Evolutionary conservation across 2,797 vertebrate genomes (phyloP).

Genomic region (Chromobotia macracanthus): DNA sequence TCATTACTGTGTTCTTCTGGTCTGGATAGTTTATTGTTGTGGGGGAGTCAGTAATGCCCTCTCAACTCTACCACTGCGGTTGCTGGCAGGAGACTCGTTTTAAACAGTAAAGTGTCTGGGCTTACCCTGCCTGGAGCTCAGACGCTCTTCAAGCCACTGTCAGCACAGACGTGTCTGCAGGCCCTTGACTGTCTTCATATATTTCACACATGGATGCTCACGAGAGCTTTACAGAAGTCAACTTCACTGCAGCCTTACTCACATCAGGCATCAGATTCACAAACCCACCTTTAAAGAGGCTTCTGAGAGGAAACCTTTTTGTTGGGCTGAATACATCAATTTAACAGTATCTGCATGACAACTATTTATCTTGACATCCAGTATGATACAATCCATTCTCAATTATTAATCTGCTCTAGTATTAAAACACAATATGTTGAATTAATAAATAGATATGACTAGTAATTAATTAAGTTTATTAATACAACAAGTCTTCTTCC

Average conservation of each 20-base stretch:
- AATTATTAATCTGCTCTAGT: not conserved
- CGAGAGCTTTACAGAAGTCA: slow-evolving; percentile 59
- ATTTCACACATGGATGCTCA: slow-evolving; percentile 68
- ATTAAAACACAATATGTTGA: not conserved
- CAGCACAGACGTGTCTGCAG: slow-evolving; percentile 55
- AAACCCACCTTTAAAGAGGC: too few relatives aligned
- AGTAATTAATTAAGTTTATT: not conserved
- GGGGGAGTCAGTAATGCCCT: slow-evolving; percentile 66
- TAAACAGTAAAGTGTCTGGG: slow-evolving; percentile 67
- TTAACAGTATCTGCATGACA: slow-evolving; percentile 10
- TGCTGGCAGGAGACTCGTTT: slow-evolving; percentile 71
- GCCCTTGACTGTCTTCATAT: slow-evolving; percentile 58
- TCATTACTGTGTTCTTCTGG: slow-evolving; percentile 52
- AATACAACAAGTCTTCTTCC: not conserved
- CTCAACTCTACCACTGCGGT: slow-evolving; percentile 64
- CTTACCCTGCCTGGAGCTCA: slow-evolving; percentile 55
- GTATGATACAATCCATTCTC: not conserved
- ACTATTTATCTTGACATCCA: slow-evolving; percentile 5
- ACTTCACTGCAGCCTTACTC: slow-evolving; percentile 62
- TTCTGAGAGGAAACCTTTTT: too few relatives aligned
- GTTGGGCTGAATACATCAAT: too few relatives aligned
- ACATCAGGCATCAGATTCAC: too few relatives aligned
- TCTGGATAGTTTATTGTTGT: slow-evolving; percentile 60
- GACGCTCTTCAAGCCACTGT: slow-evolving; percentile 65
- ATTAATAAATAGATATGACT: not conserved